Evolutionary conservation across 1,140 invertebrate species (phyloP).

Genomic region (Bombus breviceps): DNA sequence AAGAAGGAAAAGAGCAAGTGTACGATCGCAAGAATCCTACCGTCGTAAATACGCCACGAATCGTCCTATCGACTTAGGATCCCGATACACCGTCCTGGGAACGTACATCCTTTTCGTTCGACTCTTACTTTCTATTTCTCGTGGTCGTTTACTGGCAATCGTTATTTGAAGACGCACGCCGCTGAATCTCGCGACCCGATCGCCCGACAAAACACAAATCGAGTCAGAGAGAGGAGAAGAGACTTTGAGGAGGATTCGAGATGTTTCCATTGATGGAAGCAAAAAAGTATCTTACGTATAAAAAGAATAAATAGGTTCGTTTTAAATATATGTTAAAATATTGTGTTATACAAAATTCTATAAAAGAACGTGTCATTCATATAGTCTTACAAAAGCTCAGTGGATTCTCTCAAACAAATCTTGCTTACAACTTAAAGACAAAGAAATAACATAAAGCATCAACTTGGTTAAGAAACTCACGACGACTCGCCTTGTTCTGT

Average conservation of each 20-base stretch:
- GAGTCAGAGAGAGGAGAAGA: not conserved
- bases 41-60: slow-evolving; percentile 60
- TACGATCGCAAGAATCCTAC: slow-evolving; percentile 37
- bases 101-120: slow-evolving; percentile 41
- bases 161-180: slow-evolving; percentile 40
- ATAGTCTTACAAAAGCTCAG: no score
- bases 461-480: not conserved
- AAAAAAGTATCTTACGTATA: no score
- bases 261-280: not conserved
- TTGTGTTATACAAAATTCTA: not conserved
- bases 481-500: not conserved
- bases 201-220: slow-evolving; percentile 20
- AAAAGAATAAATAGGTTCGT: not conserved
- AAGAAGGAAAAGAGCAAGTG: slow-evolving; percentile 22
- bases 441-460: not conserved
- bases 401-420: no score
- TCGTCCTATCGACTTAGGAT: slow-evolving; percentile 26
- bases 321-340: not conserved
- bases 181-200: slow-evolving; percentile 54
- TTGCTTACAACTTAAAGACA: no score
- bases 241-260: not conserved
- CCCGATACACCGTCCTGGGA: slow-evolving; percentile 9
- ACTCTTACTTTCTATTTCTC: slow-evolving; percentile 41
- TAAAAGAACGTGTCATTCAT: not conserved
- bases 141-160: slow-evolving; percentile 37